phyloP scores from a whole-genome alignment of 1,140 invertebrate genomes.

The Bombus confusus region DNA sequence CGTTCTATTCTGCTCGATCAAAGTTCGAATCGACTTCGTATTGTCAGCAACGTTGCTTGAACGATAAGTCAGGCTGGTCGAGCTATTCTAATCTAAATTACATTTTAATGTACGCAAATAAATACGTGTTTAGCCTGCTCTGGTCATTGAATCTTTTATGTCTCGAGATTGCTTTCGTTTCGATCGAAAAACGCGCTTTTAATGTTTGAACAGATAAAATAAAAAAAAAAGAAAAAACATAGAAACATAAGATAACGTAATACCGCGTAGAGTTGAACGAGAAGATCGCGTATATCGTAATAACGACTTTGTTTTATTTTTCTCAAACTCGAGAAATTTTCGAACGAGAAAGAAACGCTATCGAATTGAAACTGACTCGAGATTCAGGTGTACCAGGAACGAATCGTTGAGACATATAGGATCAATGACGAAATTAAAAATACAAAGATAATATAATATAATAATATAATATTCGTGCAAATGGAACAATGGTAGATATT shows the following conservation, averaged over 20 bases:
- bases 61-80: not conserved
- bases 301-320: too few species aligned
- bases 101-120: not conserved
- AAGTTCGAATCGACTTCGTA: not conserved
- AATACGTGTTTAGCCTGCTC: too few species aligned
- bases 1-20: not conserved
- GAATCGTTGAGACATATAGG: not conserved
- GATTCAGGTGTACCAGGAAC: not conserved
- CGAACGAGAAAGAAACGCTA: too few species aligned
- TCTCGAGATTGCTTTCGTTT: too few species aligned
- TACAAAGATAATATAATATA: not conserved
- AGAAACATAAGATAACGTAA: too few species aligned
- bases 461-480: not conserved
- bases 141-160: not conserved
- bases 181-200: too few species aligned
- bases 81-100: not conserved
- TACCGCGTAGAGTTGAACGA: too few species aligned
- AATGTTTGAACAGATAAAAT: too few species aligned
- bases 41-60: not conserved
- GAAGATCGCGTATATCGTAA: too few species aligned
- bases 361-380: too few species aligned
- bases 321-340: too few species aligned
- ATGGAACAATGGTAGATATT: not conserved
- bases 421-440: not conserved
- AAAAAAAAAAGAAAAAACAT: fast-evolving